A percentile compares a stretch with the other conserved stretches of the same genome.
phyloP scores from a whole-genome alignment of 1,140 invertebrate species.

The Oryzaephilus surinamensis region DNA sequence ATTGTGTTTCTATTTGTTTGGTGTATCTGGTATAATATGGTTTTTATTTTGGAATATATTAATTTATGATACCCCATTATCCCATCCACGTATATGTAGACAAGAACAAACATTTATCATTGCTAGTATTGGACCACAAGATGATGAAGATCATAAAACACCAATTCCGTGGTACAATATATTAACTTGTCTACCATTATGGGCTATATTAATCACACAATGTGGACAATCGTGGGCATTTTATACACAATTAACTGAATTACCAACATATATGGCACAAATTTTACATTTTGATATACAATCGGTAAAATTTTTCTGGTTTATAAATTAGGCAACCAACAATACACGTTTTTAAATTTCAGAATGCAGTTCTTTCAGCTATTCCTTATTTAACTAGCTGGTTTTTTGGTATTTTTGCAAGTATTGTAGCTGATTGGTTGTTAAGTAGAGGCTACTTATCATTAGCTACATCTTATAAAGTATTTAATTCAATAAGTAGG shows the following conservation, averaged over 20 bases:
- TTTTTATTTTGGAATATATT: conserved; percentile 63
- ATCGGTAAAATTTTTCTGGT: conserved; percentile 45
- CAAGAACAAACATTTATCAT: conserved; percentile 58
- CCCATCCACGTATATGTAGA: conserved; percentile 67
- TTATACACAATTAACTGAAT: conserved; percentile 86
- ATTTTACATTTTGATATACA: conserved; percentile 83
- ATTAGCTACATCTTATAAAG: conserved; percentile 55
- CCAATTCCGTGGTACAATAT: conserved; percentile 66
- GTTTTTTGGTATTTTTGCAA: conserved; percentile 57
- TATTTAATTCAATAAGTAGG: conserved; percentile 63
- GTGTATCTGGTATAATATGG: conserved; percentile 65
- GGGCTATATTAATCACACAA: conserved; percentile 79
- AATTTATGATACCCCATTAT: conserved; percentile 62
- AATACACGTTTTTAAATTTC: conserved; percentile 4
- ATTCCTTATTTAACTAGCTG: conserved; percentile 68
- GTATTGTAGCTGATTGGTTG: conserved; percentile 59
- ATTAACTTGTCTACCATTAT: conserved; percentile 70
- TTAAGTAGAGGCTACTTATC: conserved; percentile 51
- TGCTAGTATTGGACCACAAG: conserved; percentile 41
- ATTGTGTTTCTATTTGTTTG: conserved; percentile 69
- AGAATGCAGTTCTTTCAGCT: conserved; percentile 68
- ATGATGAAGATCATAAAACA: conserved; percentile 29
- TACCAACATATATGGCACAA: conserved; percentile 90
- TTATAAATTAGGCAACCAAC: no score
- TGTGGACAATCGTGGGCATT: conserved; percentile 91